Base-by-base conservation (phyloP, 2,888 invertebrate species). In the Argyresthia goedartella region DNA sequence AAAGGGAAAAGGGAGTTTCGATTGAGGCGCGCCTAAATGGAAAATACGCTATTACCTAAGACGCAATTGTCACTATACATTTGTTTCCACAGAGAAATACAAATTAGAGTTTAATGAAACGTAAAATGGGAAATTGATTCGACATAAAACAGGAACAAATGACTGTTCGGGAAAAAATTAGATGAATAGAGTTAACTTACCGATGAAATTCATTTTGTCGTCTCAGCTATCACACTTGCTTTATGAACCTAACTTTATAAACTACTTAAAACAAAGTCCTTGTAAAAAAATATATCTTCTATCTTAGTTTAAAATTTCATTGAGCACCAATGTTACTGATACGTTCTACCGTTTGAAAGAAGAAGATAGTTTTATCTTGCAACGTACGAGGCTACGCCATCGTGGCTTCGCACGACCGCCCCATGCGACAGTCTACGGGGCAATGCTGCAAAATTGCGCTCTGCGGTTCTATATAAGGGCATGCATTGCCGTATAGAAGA, bases 181-280 rank as follows among this genome's bases (percentile, higher is more conserved):
- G 6, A 2, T 25, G 25, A 6, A 25, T 25, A 25, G 25, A 25
- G 2, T 25, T 6, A 51, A 85, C 85, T 85, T 60, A 85, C 85
- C 85, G 56, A 85, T 74, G 65, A 85, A 85, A 65, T 85, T 85
- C 85, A 85, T 85, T 60, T 73, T 71, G 80, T 56, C 59, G 60
- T 44, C 48, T 59, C 61, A 25, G 54, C 56, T 66, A 60, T 67
- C 74, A 71, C 81, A 74, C 69, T 69, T 59, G 56, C 56, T 62
- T 55, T 48, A 72, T 65, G 64, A 73, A 81, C 49, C 59, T 60
- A 71, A 71, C 25, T 25, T 25, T 36, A 81, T 79, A 81, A 82
- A 80, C 13, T 48, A 48, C 14, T 44, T 48, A 46, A 25, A 25
- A 9, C 7, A 46, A 45, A 46, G 25, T 46, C 46, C 36, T 13